Conservation (phyloP, 2,113 vertebrate genomes). For the Glareola pratincola region DNA sequence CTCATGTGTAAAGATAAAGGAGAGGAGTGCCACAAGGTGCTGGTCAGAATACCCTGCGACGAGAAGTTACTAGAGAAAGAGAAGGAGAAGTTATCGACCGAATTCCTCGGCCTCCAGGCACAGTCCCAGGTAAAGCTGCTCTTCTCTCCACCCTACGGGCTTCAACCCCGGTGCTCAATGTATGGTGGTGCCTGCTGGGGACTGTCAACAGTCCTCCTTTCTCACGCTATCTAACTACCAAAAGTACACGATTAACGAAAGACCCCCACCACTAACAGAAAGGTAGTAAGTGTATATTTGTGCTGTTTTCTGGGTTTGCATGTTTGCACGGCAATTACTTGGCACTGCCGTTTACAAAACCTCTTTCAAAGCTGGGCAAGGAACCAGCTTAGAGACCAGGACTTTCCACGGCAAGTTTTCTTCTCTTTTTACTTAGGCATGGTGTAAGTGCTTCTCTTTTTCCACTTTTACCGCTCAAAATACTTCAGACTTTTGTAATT, state of each 20-base stretch:
- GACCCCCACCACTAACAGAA: neutral
- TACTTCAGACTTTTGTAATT: neutral
- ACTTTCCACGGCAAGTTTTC: neutral
- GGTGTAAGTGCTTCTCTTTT: neutral
- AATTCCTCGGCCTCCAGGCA: constrained; percentile 52
- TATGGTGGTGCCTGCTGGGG: neutral
- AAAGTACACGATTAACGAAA: accelerated
- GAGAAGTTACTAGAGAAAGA: accelerated
- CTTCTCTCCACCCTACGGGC: neutral
- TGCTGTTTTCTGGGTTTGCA: neutral
- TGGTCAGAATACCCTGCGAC: constrained; percentile 71
- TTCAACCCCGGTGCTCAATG: neutral
- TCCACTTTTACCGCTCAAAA: neutral
- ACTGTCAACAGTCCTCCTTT: neutral
- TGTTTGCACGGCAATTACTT: neutral
- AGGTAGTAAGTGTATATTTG: neutral
- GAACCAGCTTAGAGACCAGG: neutral
- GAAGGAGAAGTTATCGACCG: accelerated
- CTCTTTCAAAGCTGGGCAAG: neutral
- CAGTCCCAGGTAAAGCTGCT: constrained; percentile 78
- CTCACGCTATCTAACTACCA: accelerated
- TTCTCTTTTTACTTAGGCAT: neutral
- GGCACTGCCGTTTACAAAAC: neutral
- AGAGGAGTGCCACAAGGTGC: neutral
- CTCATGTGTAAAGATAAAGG: neutral